Percentiles rank a stretch among this genome's conserved stretches.
Evolutionary conservation across 2,797 vertebrate genomes (phyloP).

Genomic region (Myotis myotis): DNA sequence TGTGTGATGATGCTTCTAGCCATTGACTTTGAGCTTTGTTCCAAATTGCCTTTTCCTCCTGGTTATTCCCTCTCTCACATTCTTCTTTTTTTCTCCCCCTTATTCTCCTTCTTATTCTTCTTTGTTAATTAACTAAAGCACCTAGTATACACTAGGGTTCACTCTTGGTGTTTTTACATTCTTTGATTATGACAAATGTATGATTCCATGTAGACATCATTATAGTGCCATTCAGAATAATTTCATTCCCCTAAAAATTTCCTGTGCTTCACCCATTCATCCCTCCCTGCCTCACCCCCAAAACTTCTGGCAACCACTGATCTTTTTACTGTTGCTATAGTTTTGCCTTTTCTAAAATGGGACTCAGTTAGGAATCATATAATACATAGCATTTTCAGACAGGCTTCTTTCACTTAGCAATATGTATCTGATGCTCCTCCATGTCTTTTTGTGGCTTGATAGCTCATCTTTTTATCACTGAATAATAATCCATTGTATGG

Average conservation of each 20-base stretch:
- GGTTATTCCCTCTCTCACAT: background rate
- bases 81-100: background rate
- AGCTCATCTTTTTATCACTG: background rate
- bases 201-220: background rate
- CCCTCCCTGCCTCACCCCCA: rapidly evolving
- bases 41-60: background rate
- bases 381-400: background rate
- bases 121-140: background rate
- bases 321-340: background rate
- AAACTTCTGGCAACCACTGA: background rate
- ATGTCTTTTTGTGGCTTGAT: background rate
- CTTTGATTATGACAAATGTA: background rate
- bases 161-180: background rate
- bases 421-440: background rate
- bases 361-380: background rate
- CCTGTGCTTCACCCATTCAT: background rate
- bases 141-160: background rate
- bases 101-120: background rate
- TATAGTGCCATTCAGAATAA: background rate
- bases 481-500: background rate
- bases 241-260: background rate
- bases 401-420: background rate
- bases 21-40: background rate
- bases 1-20: background rate
- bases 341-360: background rate